Conservation (phyloP, 2,113 vertebrate genomes). For the Oxyruncus cristatus region DNA sequence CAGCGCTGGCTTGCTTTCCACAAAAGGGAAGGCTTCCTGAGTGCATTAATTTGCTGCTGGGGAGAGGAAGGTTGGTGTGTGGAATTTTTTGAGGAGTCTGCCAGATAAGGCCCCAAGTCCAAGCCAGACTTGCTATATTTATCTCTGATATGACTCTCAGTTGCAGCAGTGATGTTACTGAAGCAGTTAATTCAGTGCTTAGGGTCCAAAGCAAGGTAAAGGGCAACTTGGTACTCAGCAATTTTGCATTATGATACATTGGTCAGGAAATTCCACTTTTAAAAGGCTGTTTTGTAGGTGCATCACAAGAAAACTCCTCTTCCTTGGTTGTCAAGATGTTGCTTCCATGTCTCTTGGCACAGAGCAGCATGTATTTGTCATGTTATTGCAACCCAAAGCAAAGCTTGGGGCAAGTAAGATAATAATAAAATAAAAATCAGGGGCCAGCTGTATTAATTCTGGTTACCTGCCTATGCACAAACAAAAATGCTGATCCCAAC, state of each 20-base stretch:
- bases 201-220: neutral
- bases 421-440: neutral
- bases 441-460: neutral
- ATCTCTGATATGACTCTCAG: neutral
- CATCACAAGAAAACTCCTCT: neutral
- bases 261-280: neutral
- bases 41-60: neutral
- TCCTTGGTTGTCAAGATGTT: neutral
- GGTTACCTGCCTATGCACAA: neutral
- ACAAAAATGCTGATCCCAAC: neutral
- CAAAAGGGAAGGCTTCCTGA: neutral
- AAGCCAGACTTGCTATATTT: constrained; percentile 2
- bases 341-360: neutral
- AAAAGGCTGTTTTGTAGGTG: neutral
- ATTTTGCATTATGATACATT: neutral
- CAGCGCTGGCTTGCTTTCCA: neutral
- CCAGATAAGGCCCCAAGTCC: neutral
- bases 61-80: neutral
- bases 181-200: neutral
- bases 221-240: neutral
- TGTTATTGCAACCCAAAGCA: neutral
- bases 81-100: neutral
- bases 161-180: neutral
- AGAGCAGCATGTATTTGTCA: neutral
- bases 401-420: neutral